Evolutionary conservation across 1,140 invertebrate species (phyloP), one percentile per base, ranked within the genome.

Genomic region (Formica selysi): DNA sequence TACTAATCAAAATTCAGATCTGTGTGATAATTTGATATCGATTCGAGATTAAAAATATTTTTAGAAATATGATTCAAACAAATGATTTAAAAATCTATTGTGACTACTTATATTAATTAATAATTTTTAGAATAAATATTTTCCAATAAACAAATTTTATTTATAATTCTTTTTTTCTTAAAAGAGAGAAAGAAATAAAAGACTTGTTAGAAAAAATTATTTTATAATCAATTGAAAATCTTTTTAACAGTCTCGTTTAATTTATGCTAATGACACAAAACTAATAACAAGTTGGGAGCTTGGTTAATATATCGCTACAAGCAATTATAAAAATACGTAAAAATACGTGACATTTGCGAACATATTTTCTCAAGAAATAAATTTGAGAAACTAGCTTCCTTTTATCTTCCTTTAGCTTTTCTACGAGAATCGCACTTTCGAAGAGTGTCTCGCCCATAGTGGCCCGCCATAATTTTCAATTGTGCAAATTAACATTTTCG

Each of bases 381-480:
- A 26, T 36, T 71, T 32, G 22, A 32, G 44, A 41, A 81, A 73
- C 51, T 61, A 61, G 67, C 26, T 32, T 73, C 13, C 51, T 76
- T 84, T 78, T 67, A 78, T 85, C 61, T 54, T 64, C n/a, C 29
- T 76, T 65, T 70, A 51, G 59, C 26, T 61, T 78, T 67, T 59
- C 22, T 54, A 10, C 51, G 61, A 80, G 68, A 83, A 59, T 78
- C 73, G 32, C 76, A 78, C 68, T 67, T 62, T 78, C 64, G 80
- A 51, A 32, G 54, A 44, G 54, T 74, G 19, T 87, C 78, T 86
- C 44, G 36, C 64, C 83, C 61, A 61, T 41, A 51, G 86, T 80
- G 76, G 61, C 80, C 64, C 54, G 79, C 92, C 93, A 95, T 95
- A 93, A 95, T 94, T 95, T 95, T 95, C 94, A 95, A 95, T 95